Conservation (phyloP, 2,797 vertebrate genomes). For the Danio albolineatus region DNA sequence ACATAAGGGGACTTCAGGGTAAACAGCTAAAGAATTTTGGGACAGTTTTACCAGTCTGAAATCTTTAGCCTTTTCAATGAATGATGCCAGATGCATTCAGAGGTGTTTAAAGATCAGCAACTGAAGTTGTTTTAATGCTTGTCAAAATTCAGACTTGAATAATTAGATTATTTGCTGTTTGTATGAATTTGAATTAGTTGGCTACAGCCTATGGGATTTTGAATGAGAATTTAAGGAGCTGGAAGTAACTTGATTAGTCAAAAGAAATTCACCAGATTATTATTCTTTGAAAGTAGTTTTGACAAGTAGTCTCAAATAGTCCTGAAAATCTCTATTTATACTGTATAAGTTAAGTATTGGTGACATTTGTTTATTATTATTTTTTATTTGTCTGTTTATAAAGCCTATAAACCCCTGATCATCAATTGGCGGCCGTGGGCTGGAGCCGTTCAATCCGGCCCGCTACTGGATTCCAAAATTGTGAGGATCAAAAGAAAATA, state of each 20-base stretch:
- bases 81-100: neutral
- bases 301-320: neutral
- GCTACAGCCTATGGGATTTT: neutral
- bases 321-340: too few relatives aligned
- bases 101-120: neutral
- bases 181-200: neutral
- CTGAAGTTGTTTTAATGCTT: neutral
- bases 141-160: neutral
- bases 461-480: too few relatives aligned
- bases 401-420: too few relatives aligned
- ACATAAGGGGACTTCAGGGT: neutral
- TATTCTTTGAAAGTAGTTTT: neutral
- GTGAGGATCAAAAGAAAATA: too few relatives aligned
- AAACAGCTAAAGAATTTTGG: neutral
- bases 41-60: neutral
- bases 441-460: too few relatives aligned
- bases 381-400: too few relatives aligned
- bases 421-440: too few relatives aligned
- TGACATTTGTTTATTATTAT: too few relatives aligned
- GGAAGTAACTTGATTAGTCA: neutral
- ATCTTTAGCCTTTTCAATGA: neutral
- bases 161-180: neutral
- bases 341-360: neutral
- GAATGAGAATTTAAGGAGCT: neutral
- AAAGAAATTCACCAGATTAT: neutral